Evolutionary conservation across 2,888 invertebrate species (phyloP), one percentile per base, ranked within the genome.

Genomic region (Hemicrepidius hirtus): DNA sequence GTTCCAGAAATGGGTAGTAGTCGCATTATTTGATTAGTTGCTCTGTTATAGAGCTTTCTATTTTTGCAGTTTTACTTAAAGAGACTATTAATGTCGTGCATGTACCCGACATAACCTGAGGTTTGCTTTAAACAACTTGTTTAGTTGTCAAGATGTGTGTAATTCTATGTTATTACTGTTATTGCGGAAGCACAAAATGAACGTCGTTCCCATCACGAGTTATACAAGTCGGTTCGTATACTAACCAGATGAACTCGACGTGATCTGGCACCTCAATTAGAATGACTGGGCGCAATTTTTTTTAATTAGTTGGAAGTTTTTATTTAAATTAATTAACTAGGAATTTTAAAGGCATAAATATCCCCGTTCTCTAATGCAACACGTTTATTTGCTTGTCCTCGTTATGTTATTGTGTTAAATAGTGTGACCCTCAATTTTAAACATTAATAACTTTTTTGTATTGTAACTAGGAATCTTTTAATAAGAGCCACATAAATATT

Each of bases 151-250:
- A 71, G 60, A 71, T 55, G 50, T 65, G 65, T 71, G 49, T 66
- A 70, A 65, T 70, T 70, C 64, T 46, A 41, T 64, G 46, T 64
- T 59, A 65, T 65, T 70, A 70, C 65, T 70, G 65, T 53, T 65
- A 66, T 71, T 71, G 66, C 65, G 70, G 71, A 71, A 71, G 60
- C 66, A 71, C 62, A 69, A 66, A 62, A 67, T 57, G 63, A 66
- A 71, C 71, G 50, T 63, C 37, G 66, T 71, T 71, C 66, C 60
- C 66, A 71, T 71, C 71, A 71, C 66, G 71, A 60, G 49, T 50
- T 32, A 37, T 20, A 28, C 12, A 53, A 21, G 13, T 40, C 32
- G 50, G 63, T 59, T 70, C 62, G 41, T 63, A 65, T 35, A 24
- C 44, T 7, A 44, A 59, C 65, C 50, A 65, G 64, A 70, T 69